These are phyloP conservation scores for Bimastos eiseni DNA, from an alignment of 2,888 invertebrate species.

Conservation along the genomic window DNA sequence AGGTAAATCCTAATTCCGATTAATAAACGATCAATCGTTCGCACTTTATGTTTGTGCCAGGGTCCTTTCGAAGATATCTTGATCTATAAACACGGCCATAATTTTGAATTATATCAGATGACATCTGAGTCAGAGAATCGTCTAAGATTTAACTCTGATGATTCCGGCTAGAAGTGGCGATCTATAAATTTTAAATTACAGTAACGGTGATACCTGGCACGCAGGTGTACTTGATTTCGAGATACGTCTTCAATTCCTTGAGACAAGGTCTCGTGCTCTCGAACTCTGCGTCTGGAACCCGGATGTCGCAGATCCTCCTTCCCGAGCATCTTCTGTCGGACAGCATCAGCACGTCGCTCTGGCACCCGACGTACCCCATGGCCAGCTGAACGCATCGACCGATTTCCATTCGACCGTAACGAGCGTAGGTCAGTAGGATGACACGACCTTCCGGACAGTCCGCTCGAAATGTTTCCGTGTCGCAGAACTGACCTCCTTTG, in stretches of 20 bases:
- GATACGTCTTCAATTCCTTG: constrained; percentile 30
- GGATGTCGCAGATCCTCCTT: constrained; percentile 43
- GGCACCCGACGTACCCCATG: constrained; percentile 32
- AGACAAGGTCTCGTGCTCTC: constrained; percentile 37
- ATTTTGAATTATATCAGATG: neutral
- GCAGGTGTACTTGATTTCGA: constrained; percentile 38
- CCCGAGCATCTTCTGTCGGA: constrained; percentile 43
- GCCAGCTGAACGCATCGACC: constrained; percentile 32
- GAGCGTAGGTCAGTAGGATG: constrained; percentile 34
- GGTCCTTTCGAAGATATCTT: too few relatives aligned
- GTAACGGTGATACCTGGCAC: constrained; percentile 25
- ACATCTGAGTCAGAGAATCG: neutral
- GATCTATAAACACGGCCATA: too few relatives aligned
- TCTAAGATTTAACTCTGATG: too few relatives aligned
- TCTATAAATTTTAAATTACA: too few relatives aligned
- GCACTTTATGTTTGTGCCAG: too few relatives aligned
- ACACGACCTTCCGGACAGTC: constrained; percentile 37
- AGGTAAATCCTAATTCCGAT: too few relatives aligned
- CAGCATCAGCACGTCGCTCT: constrained; percentile 32
- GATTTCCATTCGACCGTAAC: constrained; percentile 37
- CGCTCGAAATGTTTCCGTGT: constrained; percentile 36
- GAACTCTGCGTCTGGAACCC: constrained; percentile 39
- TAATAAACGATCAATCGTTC: too few relatives aligned
- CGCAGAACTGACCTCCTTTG: constrained; percentile 35
- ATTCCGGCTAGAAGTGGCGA: too few relatives aligned